Evolutionary conservation across 2,797 vertebrate genomes (phyloP).

Genomic region (Heteromormyrus szaboi): DNA sequence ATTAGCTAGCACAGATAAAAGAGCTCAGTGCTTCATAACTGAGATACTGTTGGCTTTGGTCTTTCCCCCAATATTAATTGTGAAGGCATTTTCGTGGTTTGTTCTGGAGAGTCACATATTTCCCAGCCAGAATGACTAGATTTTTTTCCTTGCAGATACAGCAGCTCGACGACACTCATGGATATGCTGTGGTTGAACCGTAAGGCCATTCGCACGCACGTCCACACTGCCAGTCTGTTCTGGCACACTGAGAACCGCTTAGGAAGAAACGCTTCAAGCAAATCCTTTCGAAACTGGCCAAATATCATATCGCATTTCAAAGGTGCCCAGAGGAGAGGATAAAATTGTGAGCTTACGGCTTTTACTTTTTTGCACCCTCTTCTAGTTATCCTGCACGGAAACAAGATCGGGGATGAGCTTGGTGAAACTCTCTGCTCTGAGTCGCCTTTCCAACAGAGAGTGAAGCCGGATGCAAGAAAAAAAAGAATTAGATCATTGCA

Average conservation of each 20-base stretch:
- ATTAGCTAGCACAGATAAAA: neutral
- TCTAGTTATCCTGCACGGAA: neutral
- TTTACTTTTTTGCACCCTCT: neutral
- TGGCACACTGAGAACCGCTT: neutral
- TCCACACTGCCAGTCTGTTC: neutral
- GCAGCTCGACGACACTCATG: neutral
- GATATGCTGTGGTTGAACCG: neutral
- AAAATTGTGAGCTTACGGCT: neutral
- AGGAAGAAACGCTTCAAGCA: neutral
- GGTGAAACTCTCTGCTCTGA: neutral
- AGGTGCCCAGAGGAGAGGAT: neutral
- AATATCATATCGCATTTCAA: neutral
- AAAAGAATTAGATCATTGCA: neutral
- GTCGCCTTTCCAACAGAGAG: neutral
- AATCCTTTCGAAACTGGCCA: neutral
- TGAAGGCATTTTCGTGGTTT: neutral
- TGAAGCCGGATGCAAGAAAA: neutral
- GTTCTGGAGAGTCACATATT: neutral
- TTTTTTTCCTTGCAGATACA: neutral
- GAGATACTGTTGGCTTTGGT: neutral
- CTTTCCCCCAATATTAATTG: neutral
- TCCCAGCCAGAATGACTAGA: neutral
- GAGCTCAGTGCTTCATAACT: neutral
- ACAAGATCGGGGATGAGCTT: neutral
- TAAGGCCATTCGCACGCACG: neutral